These are phyloP conservation scores for Darevskia mixta DNA, from an alignment of 2,797 vertebrate genomes.

Conservation along the genomic window DNA sequence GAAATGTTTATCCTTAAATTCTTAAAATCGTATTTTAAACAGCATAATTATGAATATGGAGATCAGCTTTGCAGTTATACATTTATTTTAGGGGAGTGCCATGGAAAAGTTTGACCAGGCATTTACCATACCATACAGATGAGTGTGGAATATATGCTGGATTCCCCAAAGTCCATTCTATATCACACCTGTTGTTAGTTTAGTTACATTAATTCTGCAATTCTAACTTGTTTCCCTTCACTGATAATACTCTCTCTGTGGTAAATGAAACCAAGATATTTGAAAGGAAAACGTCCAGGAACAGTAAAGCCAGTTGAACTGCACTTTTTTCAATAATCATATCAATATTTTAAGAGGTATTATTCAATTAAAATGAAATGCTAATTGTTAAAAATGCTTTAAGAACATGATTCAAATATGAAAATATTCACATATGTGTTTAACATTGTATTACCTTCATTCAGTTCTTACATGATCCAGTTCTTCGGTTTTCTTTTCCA, in stretches of 20 bases:
- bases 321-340: conserved; percentile 14
- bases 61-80: conserved; percentile 10
- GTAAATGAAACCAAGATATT: conserved; percentile 7
- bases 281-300: background rate
- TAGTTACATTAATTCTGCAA: conserved; percentile 26
- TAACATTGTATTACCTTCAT: conserved; percentile 78
- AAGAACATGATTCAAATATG: background rate
- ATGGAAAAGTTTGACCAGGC: conserved; percentile 19
- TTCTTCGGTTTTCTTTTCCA: conserved; percentile 72
- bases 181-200: conserved; percentile 11
- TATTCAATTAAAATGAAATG: background rate
- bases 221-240: background rate
- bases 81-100: background rate
- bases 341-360: background rate
- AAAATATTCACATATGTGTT: conserved; percentile 14
- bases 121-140: background rate
- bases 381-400: background rate
- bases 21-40: background rate
- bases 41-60: conserved; percentile 13
- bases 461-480: conserved; percentile 69
- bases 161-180: background rate
- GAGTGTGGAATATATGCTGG: conserved; percentile 9
- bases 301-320: conserved; percentile 28
- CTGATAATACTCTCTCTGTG: background rate
- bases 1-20: conserved; percentile 18